These are phyloP conservation scores for Leptinotarsa tumamoca DNA, from an alignment of 2,888 invertebrate species.

Conservation along the genomic window DNA sequence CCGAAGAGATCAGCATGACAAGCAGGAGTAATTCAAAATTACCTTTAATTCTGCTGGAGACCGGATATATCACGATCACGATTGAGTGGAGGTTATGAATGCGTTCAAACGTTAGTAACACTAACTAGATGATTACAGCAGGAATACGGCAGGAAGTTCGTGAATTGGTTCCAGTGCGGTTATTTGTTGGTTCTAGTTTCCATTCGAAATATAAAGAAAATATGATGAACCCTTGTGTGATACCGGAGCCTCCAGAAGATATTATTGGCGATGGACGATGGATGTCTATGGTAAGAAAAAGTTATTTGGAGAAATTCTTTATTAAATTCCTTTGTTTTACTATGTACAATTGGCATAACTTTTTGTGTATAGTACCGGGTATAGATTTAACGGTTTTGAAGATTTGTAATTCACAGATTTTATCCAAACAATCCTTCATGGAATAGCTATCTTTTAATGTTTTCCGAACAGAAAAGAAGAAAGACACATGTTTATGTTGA, in stretches of 20 bases:
- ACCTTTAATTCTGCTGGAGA: constrained; percentile 17
- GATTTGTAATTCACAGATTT: too few relatives aligned
- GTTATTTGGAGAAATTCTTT: not conserved
- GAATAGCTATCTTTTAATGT: too few relatives aligned
- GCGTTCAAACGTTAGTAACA: constrained; percentile 23
- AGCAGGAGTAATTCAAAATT: not conserved
- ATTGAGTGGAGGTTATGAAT: constrained; percentile 27
- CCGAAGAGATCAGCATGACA: not conserved
- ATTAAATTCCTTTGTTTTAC: not conserved
- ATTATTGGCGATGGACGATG: constrained; percentile 72
- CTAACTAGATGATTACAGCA: constrained; percentile 18
- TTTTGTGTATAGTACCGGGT: too few relatives aligned
- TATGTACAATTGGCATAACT: not conserved
- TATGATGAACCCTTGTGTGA: constrained; percentile 68
- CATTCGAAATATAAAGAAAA: not conserved
- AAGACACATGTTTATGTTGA: too few relatives aligned
- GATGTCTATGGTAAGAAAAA: constrained; percentile 71
- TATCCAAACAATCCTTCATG: too few relatives aligned
- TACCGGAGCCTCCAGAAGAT: constrained; percentile 70
- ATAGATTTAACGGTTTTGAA: too few relatives aligned
- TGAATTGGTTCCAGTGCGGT: constrained; percentile 20
- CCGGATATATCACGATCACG: constrained; percentile 29
- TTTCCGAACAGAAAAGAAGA: too few relatives aligned
- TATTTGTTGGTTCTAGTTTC: constrained; percentile 3
- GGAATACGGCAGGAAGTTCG: constrained; percentile 26